Evolutionary conservation across 2,113 vertebrate genomes (phyloP).

Genomic region (Callaeas wilsoni): DNA sequence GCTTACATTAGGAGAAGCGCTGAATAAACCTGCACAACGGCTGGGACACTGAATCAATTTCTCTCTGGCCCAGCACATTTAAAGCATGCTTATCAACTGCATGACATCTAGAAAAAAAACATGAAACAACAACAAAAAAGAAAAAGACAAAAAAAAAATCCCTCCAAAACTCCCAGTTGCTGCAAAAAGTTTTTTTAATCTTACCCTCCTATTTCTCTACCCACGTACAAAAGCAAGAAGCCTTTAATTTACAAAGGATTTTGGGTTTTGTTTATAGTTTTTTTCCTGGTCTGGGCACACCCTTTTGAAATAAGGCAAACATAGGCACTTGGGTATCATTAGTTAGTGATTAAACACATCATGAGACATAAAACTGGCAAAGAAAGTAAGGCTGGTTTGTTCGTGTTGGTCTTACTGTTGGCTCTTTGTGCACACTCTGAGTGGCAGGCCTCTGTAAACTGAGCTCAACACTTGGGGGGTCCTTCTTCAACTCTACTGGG

Average conservation of each 20-base stretch:
- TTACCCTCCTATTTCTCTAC: neutral
- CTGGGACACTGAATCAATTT: neutral
- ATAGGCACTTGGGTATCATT: constrained; percentile 14
- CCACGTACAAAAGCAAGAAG: constrained; percentile 2
- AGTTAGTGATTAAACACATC: constrained; percentile 1
- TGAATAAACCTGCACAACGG: constrained; percentile 47
- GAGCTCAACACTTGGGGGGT: constrained; percentile 63
- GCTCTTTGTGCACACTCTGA: constrained; percentile 60
- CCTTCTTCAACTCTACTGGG: constrained; percentile 51
- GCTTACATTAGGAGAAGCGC: neutral
- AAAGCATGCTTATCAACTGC: neutral
- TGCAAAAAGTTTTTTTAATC: neutral
- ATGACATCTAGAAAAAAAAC: neutral
- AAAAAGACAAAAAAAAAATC: neutral
- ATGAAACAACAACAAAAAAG: neutral
- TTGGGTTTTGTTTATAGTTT: neutral
- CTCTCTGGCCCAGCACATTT: constrained; percentile 14
- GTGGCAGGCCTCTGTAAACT: constrained; percentile 68
- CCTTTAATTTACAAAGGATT: constrained; percentile 19
- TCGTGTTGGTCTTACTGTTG: constrained; percentile 67
- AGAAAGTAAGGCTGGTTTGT: constrained; percentile 7
- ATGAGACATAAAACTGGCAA: constrained; percentile 2
- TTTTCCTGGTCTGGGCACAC: neutral
- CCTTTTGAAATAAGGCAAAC: constrained; percentile 24
- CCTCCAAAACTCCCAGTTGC: neutral